Evolutionary conservation across 2,113 vertebrate species (phyloP).

Genomic region (Callionymus lyra): DNA sequence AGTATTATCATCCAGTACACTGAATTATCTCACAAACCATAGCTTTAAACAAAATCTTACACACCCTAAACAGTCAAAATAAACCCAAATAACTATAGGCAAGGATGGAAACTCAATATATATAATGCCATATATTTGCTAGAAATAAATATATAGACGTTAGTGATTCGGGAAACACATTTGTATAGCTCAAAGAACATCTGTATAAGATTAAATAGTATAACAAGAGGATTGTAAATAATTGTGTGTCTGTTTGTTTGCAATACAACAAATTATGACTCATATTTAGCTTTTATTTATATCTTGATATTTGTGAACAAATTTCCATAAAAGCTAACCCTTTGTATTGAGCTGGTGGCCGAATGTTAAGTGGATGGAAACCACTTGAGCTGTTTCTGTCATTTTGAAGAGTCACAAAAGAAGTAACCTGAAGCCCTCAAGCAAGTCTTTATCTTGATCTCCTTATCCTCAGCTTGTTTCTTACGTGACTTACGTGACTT

Average conservation of each 20-base stretch:
- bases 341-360: not conserved
- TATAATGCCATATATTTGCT: not conserved
- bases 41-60: no score
- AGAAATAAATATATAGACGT: not conserved
- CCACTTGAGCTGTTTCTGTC: conserved; percentile 49
- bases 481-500: conserved; percentile 26
- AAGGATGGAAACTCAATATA: not conserved
- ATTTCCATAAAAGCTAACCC: not conserved
- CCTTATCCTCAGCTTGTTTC: conserved; percentile 14
- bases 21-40: no score
- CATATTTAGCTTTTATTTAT: not conserved
- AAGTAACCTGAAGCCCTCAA: conserved; percentile 39
- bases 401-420: conserved; percentile 46
- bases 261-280: not conserved
- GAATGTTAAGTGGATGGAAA: conserved; percentile 66
- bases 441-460: conserved; percentile 28
- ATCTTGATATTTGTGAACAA: no score
- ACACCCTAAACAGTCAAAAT: no score
- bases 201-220: not conserved
- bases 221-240: not conserved
- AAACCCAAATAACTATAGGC: no score
- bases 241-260: not conserved
- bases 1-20: no score
- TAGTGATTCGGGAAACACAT: not conserved
- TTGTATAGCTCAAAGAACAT: not conserved